phyloP scores from a whole-genome alignment of 1,140 invertebrate species.

The Physella acuta region DNA sequence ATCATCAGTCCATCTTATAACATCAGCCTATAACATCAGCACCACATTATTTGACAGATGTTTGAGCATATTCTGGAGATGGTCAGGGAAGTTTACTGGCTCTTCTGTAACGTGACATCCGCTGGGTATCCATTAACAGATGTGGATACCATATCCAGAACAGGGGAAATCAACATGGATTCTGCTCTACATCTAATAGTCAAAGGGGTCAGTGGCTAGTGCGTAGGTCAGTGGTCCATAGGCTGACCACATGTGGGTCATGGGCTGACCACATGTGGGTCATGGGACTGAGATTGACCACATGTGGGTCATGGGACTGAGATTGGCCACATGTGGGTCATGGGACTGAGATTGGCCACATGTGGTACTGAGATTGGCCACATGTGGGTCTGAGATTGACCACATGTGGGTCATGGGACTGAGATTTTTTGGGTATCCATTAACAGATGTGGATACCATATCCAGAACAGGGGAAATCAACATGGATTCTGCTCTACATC shows the following conservation, averaged over 20 bases:
- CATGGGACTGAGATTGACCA: too few relatives aligned
- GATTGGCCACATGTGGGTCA: too few relatives aligned
- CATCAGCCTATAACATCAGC: too few relatives aligned
- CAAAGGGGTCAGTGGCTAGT: constrained; percentile 81
- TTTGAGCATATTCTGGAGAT: constrained; percentile 95
- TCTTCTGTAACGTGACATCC: constrained; percentile 83
- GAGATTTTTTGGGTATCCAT: constrained; percentile 93
- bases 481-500: constrained; percentile 89
- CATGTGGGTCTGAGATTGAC: too few relatives aligned
- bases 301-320: too few relatives aligned
- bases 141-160: constrained; percentile 91
- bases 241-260: too few relatives aligned
- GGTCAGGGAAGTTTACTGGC: constrained; percentile 92
- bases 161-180: constrained; percentile 83
- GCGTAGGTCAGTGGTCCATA: too few relatives aligned
- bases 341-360: too few relatives aligned
- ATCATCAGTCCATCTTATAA: too few relatives aligned
- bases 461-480: constrained; percentile 81
- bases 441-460: constrained; percentile 95
- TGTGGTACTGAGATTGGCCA: too few relatives aligned
- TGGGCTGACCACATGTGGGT: too few relatives aligned
- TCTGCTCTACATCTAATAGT: constrained; percentile 97
- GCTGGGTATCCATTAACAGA: constrained; percentile 94
- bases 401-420: too few relatives aligned
- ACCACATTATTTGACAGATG: constrained; percentile 65